Evolutionary conservation across 2,113 vertebrate species (phyloP).

Genomic region (Synodontis membranacea): DNA sequence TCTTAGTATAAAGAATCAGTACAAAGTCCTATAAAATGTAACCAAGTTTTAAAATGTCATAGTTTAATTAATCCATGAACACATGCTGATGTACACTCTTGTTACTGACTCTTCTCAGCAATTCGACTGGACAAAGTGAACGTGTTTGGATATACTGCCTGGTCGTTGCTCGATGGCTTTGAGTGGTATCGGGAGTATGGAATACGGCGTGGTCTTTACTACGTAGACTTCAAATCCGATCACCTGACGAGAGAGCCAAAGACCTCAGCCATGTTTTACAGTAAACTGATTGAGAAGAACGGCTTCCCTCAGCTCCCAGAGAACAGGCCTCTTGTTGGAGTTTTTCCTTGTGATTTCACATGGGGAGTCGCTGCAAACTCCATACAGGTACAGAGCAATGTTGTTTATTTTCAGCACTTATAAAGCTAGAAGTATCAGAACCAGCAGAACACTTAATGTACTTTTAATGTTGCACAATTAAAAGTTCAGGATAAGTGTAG

Average conservation of each 20-base stretch:
- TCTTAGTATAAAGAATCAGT: not conserved
- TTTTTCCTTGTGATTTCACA: conserved; percentile 88
- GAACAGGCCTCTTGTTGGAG: conserved; percentile 79
- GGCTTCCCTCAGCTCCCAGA: conserved; percentile 90
- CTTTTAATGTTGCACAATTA: not conserved
- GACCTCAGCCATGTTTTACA: conserved; percentile 91
- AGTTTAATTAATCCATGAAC: not conserved
- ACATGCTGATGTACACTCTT: not conserved
- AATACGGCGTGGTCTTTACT: conserved; percentile 90
- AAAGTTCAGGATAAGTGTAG: not conserved
- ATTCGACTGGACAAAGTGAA: conserved; percentile 82
- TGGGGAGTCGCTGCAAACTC: conserved; percentile 91
- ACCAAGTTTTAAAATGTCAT: not conserved
- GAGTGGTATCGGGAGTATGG: conserved; percentile 92
- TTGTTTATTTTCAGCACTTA: not conserved
- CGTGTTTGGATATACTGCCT: conserved; percentile 92
- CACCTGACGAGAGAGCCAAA: conserved; percentile 89
- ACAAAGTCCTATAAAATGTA: not conserved
- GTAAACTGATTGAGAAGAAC: conserved; percentile 87
- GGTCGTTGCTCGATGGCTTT: conserved; percentile 94
- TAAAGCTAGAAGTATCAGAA: not conserved
- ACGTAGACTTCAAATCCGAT: conserved; percentile 87
- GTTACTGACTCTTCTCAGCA: conserved; percentile 66
- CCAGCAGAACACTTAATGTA: not conserved
- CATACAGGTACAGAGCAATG: conserved; percentile 78